phyloP scores from a whole-genome alignment of 2,888 invertebrate species.

The Eupeodes luniger region DNA sequence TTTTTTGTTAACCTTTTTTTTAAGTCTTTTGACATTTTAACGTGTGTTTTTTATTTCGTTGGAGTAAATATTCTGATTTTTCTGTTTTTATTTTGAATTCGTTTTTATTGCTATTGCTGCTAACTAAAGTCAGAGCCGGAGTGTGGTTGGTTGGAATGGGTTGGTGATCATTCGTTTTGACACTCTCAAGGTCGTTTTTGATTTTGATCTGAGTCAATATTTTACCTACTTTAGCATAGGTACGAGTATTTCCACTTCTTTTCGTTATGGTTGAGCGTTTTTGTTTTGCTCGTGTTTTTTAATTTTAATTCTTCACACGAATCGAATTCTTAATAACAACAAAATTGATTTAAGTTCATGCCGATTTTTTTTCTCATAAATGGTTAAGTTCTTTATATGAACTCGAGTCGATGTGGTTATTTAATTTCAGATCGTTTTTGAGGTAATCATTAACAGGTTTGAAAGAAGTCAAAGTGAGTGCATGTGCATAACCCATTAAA shows the following conservation, averaged over 20 bases:
- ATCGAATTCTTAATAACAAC: conserved; percentile 1
- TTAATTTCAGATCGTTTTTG: conserved; percentile 17
- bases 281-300: conserved; percentile 9
- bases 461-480: not conserved
- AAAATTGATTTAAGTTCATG: conserved; percentile 17
- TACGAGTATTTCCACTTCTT: no score
- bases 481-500: not conserved
- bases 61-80: not conserved
- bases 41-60: conserved; percentile 13
- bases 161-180: conserved; percentile 27
- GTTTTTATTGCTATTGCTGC: conserved; percentile 26
- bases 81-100: conserved; percentile 13
- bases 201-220: conserved; percentile 17
- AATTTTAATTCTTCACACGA: not conserved
- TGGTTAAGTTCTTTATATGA: not conserved
- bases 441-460: conserved; percentile 23
- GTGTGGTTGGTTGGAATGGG: not conserved
- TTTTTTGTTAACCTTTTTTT: conserved; percentile 19
- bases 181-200: conserved; percentile 45
- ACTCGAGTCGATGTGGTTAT: not conserved
- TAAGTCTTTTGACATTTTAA: conserved; percentile 43
- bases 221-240: not conserved
- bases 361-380: conserved; percentile 17
- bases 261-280: conserved; percentile 31
- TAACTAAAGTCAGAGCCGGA: not conserved